Conservation (phyloP, 2,113 vertebrate species). For the Platysternon megacephalum region DNA sequence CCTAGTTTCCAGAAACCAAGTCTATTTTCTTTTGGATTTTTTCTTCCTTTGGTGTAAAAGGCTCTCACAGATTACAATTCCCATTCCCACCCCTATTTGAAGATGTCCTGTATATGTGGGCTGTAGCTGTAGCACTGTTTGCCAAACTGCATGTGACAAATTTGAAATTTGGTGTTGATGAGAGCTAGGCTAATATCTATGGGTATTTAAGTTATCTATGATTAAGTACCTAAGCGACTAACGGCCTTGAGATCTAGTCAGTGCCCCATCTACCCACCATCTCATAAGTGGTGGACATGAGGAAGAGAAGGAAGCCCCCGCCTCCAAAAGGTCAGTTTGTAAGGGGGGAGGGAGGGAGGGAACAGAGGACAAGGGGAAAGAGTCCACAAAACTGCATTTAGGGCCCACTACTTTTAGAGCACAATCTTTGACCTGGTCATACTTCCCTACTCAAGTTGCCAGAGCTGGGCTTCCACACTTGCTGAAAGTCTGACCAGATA, state of each 20-base stretch:
- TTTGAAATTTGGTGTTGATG: no score
- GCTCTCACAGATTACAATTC: background rate
- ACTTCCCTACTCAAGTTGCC: background rate
- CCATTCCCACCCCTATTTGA: background rate
- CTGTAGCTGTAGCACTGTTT: background rate
- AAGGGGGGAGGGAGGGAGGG: no score
- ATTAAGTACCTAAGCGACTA: background rate
- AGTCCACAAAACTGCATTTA: background rate
- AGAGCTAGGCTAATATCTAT: background rate
- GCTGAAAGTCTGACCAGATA: background rate
- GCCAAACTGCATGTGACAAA: background rate
- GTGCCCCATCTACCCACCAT: background rate
- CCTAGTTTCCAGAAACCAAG: background rate
- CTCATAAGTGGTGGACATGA: fast-evolving
- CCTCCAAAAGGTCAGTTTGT: background rate
- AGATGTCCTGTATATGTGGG: background rate
- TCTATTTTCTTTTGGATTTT: background rate
- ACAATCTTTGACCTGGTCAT: background rate
- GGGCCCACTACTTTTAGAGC: background rate
- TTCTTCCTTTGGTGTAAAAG: background rate
- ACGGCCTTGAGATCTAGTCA: background rate
- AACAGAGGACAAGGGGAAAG: background rate
- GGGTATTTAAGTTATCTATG: background rate
- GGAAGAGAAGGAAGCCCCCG: background rate
- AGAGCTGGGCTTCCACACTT: background rate